These are phyloP conservation scores for Eulimnadia texana DNA, from an alignment of 1,140 invertebrate genomes.

Conservation along the genomic window DNA sequence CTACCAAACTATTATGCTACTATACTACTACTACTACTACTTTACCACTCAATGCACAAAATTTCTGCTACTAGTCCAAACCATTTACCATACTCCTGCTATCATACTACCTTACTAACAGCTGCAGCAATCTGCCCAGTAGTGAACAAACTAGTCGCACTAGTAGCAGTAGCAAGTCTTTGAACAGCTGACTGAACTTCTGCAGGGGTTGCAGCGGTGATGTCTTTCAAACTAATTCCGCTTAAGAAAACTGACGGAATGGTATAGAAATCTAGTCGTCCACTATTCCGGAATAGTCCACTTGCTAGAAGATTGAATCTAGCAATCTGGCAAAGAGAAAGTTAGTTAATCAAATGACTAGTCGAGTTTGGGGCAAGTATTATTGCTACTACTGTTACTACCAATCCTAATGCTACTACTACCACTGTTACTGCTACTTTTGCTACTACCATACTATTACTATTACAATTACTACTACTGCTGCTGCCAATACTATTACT, in stretches of 20 bases:
- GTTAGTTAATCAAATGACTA: background rate
- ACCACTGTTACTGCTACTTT: too few relatives aligned
- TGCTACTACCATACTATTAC: too few relatives aligned
- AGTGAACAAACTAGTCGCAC: background rate
- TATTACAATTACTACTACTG: too few relatives aligned
- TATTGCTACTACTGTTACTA: too few relatives aligned
- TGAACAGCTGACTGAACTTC: background rate
- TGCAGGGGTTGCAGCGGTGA: background rate
- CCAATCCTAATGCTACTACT: too few relatives aligned
- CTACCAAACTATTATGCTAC: too few relatives aligned
- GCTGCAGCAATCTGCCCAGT: background rate
- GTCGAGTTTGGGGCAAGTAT: too few relatives aligned
- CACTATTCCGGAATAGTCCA: background rate
- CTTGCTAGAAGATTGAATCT: background rate
- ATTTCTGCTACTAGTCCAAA: too few relatives aligned
- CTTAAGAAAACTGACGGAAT: background rate
- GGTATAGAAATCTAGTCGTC: background rate
- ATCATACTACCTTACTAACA: background rate
- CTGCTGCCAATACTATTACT: too few relatives aligned
- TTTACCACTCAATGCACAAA: too few relatives aligned
- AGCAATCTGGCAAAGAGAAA: background rate
- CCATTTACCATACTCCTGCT: too few relatives aligned
- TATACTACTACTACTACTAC: too few relatives aligned
- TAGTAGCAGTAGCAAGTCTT: background rate
- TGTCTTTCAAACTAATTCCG: background rate